Base-by-base conservation (phyloP, 2,113 vertebrate species). In the Monopterus albus region DNA sequence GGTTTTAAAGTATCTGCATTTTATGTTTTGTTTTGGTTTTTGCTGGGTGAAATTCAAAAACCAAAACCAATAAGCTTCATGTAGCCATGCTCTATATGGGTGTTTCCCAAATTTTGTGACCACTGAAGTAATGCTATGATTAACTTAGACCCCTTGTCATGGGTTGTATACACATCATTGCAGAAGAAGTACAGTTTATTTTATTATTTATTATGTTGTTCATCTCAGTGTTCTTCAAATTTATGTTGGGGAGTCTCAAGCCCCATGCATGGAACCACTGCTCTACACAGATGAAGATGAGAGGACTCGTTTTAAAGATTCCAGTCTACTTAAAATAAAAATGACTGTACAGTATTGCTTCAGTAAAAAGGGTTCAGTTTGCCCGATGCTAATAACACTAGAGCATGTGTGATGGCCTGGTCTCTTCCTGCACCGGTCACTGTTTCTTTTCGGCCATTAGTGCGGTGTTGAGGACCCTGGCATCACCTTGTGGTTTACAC, bases 401-500 rank as follows among this genome's bases (percentile, higher is more conserved):
- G 55, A 70, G 65, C 58, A 71, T 33, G 17, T 45, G 45, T 64
- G 60, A 73, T 51, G 50, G 45, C 67, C 33, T 57, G 49, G 42
- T 82, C 33, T 38, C 33, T 71, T 43, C 25, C 18, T 63, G 49
- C 23, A 53, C 13, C 60, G 70, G 72, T 76, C 69, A 67, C 43
- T 47, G 52, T 29, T 63, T 46, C 61, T 63, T 62, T 45, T 45
- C 61, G 40, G 60, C 29, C 40, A 1, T 63, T 59, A 78, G 56
- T 45, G 42, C 59, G 63, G 45, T 40, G 56, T 46, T 42, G 62
- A 73, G 56, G 35, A 39, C 52, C 60, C 76, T 76, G 66, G 50
- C 61, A 73, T 75, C 68, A 82, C 66, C 55, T 51, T 78, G 29
- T 70, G 20, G 72, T 58, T 75, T 58, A 59, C 64, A 66, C 67